Evolutionary conservation across 2,113 vertebrate species (phyloP), one percentile per base, ranked within the genome.

Genomic region (Cephalopterus ornatus): DNA sequence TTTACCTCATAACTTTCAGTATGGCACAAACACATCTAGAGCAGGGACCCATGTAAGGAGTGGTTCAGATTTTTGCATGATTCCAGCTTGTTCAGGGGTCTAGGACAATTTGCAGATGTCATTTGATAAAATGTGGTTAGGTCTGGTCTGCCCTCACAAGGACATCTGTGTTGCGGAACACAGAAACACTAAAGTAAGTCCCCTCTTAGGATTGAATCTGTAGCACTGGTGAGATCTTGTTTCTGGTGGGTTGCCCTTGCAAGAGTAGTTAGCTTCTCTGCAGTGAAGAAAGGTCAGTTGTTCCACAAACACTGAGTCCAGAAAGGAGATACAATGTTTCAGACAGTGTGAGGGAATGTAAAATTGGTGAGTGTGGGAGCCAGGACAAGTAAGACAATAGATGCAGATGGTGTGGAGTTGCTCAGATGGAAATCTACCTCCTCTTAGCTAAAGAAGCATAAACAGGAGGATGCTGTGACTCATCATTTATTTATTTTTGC

Each of bases 341-440:
- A 52, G 67, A 50, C 52, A 12, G 9, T 72, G 39, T 39, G 49
- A 79, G 9, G 49, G 22, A 42, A 12, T 50, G 26, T 72, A 67
- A 56, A 93, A 78, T 44, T 27, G 46, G 41, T 19, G n/a, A 80
- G 20, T 59, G 24, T 58, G 35, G 71, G 50, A 90, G 52, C 39
- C 47, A 52, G 83, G 39, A 74, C 27, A 68, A 92, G 56, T 19
- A 53, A 77, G 30, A 92, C 88, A 89, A 84, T 26, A 81, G 73
- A 63, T 81, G 78, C 41, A 97, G 84, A 56, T 1, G 0, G 66
- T 89, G 89, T 86, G 86, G 89, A 78, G 89, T 19, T 81, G n/a
- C 70, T 87, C 30, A 92, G 76, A 92, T 91, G 84, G 70, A 95
- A 95, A 92, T 95, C 89, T 84, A 52, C 30, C 72, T 89, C 49